These are phyloP conservation scores for Choristoneura rosaceana DNA, from an alignment of 2,888 invertebrate genomes.

Conservation along the genomic window DNA sequence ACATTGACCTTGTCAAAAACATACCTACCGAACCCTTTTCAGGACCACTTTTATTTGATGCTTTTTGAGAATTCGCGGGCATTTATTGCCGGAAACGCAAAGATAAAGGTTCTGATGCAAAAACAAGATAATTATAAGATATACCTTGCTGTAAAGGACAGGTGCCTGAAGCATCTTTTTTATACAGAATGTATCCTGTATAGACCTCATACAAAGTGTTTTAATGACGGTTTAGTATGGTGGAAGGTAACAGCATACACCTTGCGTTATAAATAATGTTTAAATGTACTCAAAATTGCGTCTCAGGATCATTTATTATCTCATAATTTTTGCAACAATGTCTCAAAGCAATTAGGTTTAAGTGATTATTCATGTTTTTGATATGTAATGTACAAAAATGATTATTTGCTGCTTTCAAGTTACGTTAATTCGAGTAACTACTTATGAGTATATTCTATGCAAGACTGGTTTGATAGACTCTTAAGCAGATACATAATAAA, in stretches of 20 bases:
- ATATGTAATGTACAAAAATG: not conserved
- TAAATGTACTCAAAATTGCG: not conserved
- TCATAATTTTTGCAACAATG: not conserved
- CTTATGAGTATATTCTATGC: not conserved
- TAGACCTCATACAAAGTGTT: not conserved
- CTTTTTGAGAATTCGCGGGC: not conserved
- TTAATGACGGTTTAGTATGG: not conserved
- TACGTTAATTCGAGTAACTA: not conserved
- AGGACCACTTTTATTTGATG: too few species aligned
- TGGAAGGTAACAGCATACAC: not conserved
- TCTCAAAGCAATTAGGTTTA: not conserved
- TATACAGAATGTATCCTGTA: not conserved
- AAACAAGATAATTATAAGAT: not conserved
- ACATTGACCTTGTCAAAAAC: too few species aligned
- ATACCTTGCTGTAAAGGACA: not conserved
- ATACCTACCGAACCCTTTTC: too few species aligned
- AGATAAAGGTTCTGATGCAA: not conserved
- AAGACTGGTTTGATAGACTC: constrained; percentile 20
- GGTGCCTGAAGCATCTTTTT: not conserved
- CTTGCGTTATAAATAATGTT: not conserved
- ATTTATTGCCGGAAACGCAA: not conserved
- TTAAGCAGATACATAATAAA: not conserved
- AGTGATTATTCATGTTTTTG: not conserved
- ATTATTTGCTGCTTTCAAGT: not conserved
- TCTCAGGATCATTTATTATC: not conserved